Conservation (phyloP, 2,888 invertebrate genomes). For the Prenolepis imparis region DNA sequence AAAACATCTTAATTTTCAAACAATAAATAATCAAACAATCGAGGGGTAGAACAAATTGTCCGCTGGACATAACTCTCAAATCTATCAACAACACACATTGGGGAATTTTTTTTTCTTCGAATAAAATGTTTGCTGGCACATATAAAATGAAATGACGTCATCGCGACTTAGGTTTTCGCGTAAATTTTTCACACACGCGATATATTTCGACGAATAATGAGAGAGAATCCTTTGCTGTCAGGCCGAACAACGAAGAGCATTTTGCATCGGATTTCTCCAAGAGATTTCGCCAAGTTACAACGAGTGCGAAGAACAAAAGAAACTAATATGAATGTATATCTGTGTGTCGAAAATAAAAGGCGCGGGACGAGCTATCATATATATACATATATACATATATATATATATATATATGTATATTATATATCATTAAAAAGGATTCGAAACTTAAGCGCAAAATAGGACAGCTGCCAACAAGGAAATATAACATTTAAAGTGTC, state of each 20-base stretch:
- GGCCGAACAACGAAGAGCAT: conserved; percentile 16
- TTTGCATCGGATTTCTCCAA: conserved; percentile 50
- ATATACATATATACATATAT: conserved; percentile 22
- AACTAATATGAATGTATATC: conserved; percentile 19
- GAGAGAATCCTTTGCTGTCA: conserved; percentile 29
- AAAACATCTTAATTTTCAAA: conserved; percentile 18
- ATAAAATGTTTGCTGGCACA: conserved; percentile 8
- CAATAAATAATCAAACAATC: conserved; percentile 59
- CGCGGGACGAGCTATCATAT: conserved; percentile 33
- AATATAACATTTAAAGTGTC: conserved; percentile 66
- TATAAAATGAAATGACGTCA: conserved; percentile 4
- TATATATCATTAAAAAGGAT: conserved; percentile 41
- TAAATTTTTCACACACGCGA: conserved; percentile 1
- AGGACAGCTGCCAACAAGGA: conserved; percentile 74
- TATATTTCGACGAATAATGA: conserved; percentile 11
- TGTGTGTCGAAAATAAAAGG: conserved; percentile 28
- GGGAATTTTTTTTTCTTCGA: conserved; percentile 1
- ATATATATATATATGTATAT: conserved; percentile 28
- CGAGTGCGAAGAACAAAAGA: conserved; percentile 55
- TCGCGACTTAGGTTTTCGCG: conserved; percentile 6
- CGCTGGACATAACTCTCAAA: conserved; percentile 40
- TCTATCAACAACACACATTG: conserved; percentile 22
- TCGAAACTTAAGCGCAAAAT: conserved; percentile 64
- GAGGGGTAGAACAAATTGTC: conserved; percentile 66
- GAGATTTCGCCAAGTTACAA: conserved; percentile 54